Percentiles rank a stretch among this genome's conserved stretches.
These are phyloP conservation scores for Barypeithes pellucidus DNA, from an alignment of 2,888 invertebrate genomes.

Conservation along the genomic window DNA sequence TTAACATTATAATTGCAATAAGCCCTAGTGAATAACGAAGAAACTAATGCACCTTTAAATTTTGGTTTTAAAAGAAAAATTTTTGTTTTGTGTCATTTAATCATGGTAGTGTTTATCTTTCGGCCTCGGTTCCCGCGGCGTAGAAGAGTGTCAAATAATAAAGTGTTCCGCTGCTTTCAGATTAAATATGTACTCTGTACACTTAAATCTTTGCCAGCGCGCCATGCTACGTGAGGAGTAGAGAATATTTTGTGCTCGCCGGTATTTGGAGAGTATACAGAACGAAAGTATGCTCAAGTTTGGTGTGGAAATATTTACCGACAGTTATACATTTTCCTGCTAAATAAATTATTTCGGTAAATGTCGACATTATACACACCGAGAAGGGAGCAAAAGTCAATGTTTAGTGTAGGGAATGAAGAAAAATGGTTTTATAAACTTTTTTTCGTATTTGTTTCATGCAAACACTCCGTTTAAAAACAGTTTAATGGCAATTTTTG, in stretches of 20 bases:
- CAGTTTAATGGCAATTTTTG: too few relatives aligned
- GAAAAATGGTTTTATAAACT: conserved; percentile 50
- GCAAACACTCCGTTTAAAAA: conserved; percentile 43
- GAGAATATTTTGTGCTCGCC: conserved; percentile 68
- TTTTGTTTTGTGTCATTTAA: conserved; percentile 36
- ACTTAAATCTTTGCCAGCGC: conserved; percentile 66
- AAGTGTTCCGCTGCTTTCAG: conserved; percentile 62
- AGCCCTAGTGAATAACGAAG: too few relatives aligned
- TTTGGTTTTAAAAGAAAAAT: not conserved
- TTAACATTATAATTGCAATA: too few relatives aligned
- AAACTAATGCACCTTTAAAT: not conserved
- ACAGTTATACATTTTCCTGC: conserved; percentile 72
- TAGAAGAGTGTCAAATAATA: conserved; percentile 64
- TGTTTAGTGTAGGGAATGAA: conserved; percentile 66
- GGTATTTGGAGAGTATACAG: conserved; percentile 70
- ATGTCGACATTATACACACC: conserved; percentile 69
- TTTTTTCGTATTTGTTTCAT: conserved; percentile 43
- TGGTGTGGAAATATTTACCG: conserved; percentile 71
- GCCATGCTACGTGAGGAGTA: conserved; percentile 66
- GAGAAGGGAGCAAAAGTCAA: conserved; percentile 68
- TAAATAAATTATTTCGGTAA: conserved; percentile 72
- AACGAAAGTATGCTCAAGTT: conserved; percentile 70
- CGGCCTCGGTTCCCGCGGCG: conserved; percentile 45
- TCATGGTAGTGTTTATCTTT: conserved; percentile 47
- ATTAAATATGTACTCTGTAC: conserved; percentile 67